These are phyloP conservation scores for Cydia amplana DNA, from an alignment of 1,140 invertebrate genomes.

Conservation along the genomic window DNA sequence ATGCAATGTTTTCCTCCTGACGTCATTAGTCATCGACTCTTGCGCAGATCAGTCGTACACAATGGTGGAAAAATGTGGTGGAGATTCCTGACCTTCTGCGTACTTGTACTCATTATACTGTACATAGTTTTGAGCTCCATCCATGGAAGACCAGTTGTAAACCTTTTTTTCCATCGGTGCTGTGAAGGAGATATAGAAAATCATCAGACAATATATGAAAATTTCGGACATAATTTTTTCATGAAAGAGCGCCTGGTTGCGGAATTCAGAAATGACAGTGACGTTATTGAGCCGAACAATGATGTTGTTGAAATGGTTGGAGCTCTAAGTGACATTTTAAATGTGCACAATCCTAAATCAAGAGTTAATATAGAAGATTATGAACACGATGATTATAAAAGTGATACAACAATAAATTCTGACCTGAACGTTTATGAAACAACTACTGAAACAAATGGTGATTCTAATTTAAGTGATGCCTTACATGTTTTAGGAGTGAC, in stretches of 20 bases:
- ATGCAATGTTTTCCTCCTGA: conserved; percentile 34
- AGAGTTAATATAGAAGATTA: conserved; percentile 22
- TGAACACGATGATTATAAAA: conserved; percentile 9
- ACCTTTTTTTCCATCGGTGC: conserved; percentile 64
- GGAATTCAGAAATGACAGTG: conserved; percentile 43
- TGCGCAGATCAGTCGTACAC: conserved; percentile 17
- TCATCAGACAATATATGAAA: conserved; percentile 60
- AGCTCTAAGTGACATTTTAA: conserved; percentile 35
- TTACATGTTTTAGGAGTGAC: neutral
- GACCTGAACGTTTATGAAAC: neutral
- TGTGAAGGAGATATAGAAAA: conserved; percentile 65
- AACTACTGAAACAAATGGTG: neutral
- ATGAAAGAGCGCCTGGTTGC: conserved; percentile 58
- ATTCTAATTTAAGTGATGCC: neutral
- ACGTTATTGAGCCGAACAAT: conserved; percentile 23
- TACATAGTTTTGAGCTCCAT: conserved; percentile 61
- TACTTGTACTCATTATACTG: conserved; percentile 58
- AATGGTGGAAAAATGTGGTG: conserved; percentile 62
- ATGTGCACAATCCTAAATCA: conserved; percentile 41
- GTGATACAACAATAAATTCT: neutral
- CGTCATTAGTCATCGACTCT: conserved; percentile 31
- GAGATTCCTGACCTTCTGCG: conserved; percentile 63
- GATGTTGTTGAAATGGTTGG: conserved; percentile 37
- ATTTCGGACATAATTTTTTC: conserved; percentile 56
- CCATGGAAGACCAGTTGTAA: conserved; percentile 55